Evolutionary conservation across 2,113 vertebrate species (phyloP).

Genomic region (Brachyhypopomus gauderio): DNA sequence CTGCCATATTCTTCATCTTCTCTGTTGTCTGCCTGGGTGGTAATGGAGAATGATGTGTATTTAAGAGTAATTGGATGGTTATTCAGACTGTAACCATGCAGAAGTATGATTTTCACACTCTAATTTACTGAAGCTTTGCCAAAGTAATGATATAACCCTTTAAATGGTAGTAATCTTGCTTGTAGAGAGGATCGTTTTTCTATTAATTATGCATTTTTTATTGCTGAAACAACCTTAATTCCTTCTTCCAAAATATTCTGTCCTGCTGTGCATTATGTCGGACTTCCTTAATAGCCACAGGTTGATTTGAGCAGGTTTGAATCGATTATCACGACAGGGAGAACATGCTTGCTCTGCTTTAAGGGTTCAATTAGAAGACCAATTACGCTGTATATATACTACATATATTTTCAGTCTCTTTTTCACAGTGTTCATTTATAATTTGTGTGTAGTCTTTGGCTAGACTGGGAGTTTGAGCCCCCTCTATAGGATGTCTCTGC

Average conservation of each 20-base stretch:
- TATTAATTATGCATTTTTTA: background rate
- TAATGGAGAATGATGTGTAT: slow-evolving; percentile 7
- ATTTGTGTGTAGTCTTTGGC: background rate
- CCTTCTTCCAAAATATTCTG: background rate
- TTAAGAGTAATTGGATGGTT: background rate
- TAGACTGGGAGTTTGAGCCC: slow-evolving; percentile 32
- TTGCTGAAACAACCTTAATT: background rate
- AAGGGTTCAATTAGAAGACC: background rate
- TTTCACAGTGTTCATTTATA: too few relatives aligned
- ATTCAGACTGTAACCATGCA: background rate
- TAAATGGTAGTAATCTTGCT: background rate
- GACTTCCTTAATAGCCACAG: background rate
- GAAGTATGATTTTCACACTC: background rate
- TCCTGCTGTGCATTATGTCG: background rate
- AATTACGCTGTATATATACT: background rate
- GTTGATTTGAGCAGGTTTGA: background rate
- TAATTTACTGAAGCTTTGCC: background rate
- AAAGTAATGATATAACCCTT: background rate
- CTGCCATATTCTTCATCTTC: too few relatives aligned
- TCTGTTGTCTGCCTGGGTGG: background rate
- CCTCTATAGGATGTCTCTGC: slow-evolving; percentile 19
- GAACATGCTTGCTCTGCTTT: background rate
- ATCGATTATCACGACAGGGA: background rate
- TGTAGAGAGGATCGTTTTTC: background rate
- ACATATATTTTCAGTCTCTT: background rate